Evolutionary conservation across 2,888 invertebrate species (phyloP).

Genomic region (Eupsilia transversa): DNA sequence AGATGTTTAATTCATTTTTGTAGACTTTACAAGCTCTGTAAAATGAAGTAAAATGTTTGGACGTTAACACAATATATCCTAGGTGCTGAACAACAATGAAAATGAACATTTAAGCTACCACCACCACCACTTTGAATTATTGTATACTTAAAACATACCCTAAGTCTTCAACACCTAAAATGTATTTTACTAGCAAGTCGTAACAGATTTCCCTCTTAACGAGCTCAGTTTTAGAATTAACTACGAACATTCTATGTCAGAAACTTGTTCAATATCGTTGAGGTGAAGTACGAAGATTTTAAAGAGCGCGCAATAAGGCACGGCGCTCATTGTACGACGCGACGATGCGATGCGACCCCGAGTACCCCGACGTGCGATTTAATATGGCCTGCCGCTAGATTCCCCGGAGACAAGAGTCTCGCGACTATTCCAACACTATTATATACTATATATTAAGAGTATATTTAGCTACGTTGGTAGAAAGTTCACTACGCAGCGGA

Average conservation of each 20-base stretch:
- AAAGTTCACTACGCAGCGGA: conserved; percentile 46
- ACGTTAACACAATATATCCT: neutral
- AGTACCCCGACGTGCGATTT: conserved; percentile 66
- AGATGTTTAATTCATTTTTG: conserved; percentile 22
- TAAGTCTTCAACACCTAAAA: neutral
- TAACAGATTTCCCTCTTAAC: conserved; percentile 41
- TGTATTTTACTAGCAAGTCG: neutral
- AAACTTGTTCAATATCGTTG: conserved; percentile 74
- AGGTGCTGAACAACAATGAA: too few relatives aligned
- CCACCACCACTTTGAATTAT: neutral
- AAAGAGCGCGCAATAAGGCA: conserved; percentile 72
- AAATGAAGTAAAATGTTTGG: neutral
- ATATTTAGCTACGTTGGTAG: conserved; percentile 17
- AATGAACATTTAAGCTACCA: neutral
- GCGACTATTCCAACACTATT: conserved; percentile 53
- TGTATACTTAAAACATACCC: neutral
- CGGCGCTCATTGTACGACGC: conserved; percentile 25
- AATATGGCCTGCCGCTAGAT: conserved; percentile 70
- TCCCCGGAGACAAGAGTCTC: conserved; percentile 62
- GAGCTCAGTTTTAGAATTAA: conserved; percentile 59
- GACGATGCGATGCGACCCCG: conserved; percentile 32
- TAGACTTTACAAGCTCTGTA: neutral
- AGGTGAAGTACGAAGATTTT: conserved; percentile 68
- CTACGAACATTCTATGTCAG: conserved; percentile 53
- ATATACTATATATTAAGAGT: conserved; percentile 32